Conservation (phyloP, 2,797 vertebrate genomes). For the Semotilus atromaculatus region DNA sequence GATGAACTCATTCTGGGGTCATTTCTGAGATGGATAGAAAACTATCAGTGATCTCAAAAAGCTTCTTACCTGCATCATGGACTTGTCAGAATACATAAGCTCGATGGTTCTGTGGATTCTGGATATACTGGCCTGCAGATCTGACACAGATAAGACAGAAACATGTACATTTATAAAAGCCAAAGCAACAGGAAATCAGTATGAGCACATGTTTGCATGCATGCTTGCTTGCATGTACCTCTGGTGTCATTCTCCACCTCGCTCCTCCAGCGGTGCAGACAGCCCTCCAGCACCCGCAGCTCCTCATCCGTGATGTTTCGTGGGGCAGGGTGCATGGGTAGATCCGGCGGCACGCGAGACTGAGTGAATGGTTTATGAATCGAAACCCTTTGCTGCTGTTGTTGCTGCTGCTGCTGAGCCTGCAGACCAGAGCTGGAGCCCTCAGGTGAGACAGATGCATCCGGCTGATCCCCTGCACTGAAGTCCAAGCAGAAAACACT, state of each 20-base stretch:
- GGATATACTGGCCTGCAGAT: slow-evolving; percentile 95
- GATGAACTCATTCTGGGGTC: neutral
- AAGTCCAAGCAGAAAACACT: neutral
- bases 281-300: slow-evolving; percentile 92
- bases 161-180: neutral
- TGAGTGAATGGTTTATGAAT: slow-evolving; percentile 98
- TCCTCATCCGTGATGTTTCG: slow-evolving; percentile 96
- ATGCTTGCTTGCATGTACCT: slow-evolving; percentile 73
- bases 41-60: neutral
- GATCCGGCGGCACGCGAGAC: slow-evolving; percentile 91
- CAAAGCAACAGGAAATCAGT: slow-evolving; percentile 2
- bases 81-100: slow-evolving; percentile 97
- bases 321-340: slow-evolving; percentile 97
- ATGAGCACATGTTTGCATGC: neutral
- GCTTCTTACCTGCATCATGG: slow-evolving; percentile 92
- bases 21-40: neutral
- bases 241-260: slow-evolving; percentile 97
- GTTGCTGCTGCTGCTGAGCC: slow-evolving; percentile 67
- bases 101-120: slow-evolving; percentile 98
- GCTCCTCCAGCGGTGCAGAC: slow-evolving; percentile 97
- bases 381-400: slow-evolving; percentile 84
- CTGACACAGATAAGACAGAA: slow-evolving; percentile 67
- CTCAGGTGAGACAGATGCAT: slow-evolving; percentile 76
- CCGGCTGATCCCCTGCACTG: slow-evolving; percentile 86
- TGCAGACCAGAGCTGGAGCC: slow-evolving; percentile 67